These are phyloP conservation scores for Halichoerus grypus DNA, from an alignment of 2,113 vertebrate genomes.

Conservation along the genomic window DNA sequence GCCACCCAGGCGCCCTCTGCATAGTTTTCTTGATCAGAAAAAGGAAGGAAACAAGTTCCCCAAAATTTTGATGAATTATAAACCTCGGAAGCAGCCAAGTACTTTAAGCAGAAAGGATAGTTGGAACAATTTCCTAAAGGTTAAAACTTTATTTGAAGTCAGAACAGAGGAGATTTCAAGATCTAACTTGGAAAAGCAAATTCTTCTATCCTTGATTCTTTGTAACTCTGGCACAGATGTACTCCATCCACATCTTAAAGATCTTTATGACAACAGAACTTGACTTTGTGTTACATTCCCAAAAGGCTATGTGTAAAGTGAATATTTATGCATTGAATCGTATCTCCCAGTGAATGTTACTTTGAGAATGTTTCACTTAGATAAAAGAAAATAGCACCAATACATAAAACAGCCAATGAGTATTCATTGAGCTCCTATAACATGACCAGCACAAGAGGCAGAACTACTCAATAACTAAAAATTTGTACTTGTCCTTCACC, in stretches of 20 bases:
- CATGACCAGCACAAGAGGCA: neutral
- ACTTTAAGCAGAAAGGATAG: neutral
- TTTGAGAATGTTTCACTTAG: conserved; percentile 33
- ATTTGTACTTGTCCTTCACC: neutral
- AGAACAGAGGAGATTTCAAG: neutral
- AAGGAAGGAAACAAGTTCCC: neutral
- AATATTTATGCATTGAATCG: neutral
- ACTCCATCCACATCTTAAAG: neutral
- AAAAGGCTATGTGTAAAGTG: neutral
- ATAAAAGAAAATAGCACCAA: neutral
- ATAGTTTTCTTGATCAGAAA: neutral
- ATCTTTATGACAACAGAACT: conserved; percentile 1
- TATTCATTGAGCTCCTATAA: conserved; percentile 44
- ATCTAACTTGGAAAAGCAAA: conserved; percentile 30
- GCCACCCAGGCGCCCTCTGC: neutral
- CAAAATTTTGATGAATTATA: conserved; percentile 14
- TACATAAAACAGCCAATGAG: neutral
- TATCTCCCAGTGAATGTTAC: neutral
- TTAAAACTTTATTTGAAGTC: neutral
- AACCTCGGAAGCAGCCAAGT: neutral
- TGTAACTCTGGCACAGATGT: neutral
- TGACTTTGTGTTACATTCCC: neutral
- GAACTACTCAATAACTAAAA: neutral
- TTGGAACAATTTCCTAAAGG: neutral
- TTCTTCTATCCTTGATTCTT: neutral